Evolutionary conservation across 2,797 vertebrate species (phyloP), one percentile per base, ranked within the genome.

Genomic region (Acomys russatus): DNA sequence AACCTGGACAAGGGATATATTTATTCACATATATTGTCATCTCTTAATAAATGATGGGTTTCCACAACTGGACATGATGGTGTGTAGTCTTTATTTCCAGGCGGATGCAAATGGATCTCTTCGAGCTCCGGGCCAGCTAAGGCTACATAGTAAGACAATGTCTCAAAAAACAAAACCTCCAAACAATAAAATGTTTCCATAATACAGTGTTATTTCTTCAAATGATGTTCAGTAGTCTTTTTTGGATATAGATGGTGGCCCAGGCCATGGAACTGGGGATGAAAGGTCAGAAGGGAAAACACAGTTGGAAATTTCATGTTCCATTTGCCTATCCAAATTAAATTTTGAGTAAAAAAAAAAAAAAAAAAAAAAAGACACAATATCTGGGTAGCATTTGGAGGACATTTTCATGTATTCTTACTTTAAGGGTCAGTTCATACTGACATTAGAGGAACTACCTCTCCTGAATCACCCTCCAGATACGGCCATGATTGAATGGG

Each of bases 171-270:
- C 6, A 28, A 84, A 49, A 33, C 28, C 25, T 38, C 4, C 1
- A 2, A 10, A 70, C 8, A 23, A 51, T 73, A 87, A 88, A 88
- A 88, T 20, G 23, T 28, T 59, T 88, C 68, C 78, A 80, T 83
- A 89, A 71, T 54, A 66, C 11, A 73, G 63, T 88, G 89, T 63
- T 94, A 38, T 96, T 96, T 95, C 63, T 95, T 96, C 49, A 93
- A 96, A 78, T 77, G 28, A 56, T 22, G 30, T 59, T 90, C 63
- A 88, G 20, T 68, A 86, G 30, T 68, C 18, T 33, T 86, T 96
- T 51, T 95, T 96, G 73, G 77, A 68, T 92, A 25, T 74, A 92
- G 83, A 90, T 71, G 83, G 77, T 18, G 78, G 90, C 44, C 44
- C 44, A 44, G 8, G 25, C 4, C 5, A 18, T 88, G 73, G 38